Evolutionary conservation across 2,113 vertebrate species (phyloP).

Genomic region (Choloepus hoffmanni): DNA sequence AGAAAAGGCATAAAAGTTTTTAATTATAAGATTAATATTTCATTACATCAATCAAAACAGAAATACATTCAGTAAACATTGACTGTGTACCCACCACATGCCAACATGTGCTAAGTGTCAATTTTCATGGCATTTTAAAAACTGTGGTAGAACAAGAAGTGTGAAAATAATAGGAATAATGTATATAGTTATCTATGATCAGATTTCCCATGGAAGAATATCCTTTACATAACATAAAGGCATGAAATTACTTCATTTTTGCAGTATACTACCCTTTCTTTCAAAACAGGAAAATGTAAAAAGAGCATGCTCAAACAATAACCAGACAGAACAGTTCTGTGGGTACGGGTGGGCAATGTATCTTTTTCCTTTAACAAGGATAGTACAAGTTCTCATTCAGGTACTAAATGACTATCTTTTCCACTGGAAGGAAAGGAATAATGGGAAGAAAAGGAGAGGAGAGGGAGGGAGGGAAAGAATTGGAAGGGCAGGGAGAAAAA

Average conservation of each 20-base stretch:
- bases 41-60: constrained; percentile 30
- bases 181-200: neutral
- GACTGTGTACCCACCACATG: neutral
- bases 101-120: neutral
- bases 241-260: neutral
- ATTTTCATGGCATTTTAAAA: constrained; percentile 4
- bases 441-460: neutral
- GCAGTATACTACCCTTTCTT: neutral
- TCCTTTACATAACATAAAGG: neutral
- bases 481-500: neutral
- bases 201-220: neutral
- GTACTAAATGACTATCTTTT: constrained; percentile 19
- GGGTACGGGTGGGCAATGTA: neutral
- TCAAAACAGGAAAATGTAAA: constrained; percentile 3
- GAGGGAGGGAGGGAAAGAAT: neutral
- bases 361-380: constrained; percentile 8
- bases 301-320: neutral
- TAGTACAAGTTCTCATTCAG: neutral
- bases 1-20: constrained; percentile 27
- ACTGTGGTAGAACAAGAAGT: neutral
- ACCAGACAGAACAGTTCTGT: neutral
- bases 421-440: neutral
- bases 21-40: constrained; percentile 31
- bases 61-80: constrained; percentile 14
- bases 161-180: neutral